Base-by-base conservation (phyloP, 1,140 invertebrate genomes). In the Dryas iulia region DNA sequence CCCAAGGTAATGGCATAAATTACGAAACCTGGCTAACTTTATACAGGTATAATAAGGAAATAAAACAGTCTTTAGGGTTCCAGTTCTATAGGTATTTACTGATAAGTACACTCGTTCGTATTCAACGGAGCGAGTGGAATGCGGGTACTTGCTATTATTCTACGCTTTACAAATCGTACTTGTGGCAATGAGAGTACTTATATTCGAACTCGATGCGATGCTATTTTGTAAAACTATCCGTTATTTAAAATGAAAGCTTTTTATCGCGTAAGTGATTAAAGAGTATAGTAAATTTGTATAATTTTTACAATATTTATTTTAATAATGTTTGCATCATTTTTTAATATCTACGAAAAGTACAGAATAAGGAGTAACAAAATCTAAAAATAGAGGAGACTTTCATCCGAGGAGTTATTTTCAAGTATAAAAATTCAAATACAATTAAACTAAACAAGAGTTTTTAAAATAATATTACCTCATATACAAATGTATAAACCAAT, bases 21-120 rank as follows among this genome's bases (percentile, higher is more conserved):
- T 47, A 47, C 39, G 8, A 8, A 28, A 35, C 56, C 0, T 57
- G 26, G 26, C 23, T 54, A 12, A 57, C 21, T 25, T 6, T 59
- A 52, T 68, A 60, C 59, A 68, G 59, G 66, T 61, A 68, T 57
- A 60, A 60, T 60, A 24, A 68, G 66, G 58, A 61, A 61, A 67
- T 59, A 39, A 67, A 67, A 60, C 30, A 68, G 52, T 63, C 26
- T 63, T 12, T 61, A 60, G 52, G 59, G 53, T n/a, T n/a, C 30
- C 25, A 66, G 7, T 35, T 39, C 33, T 67, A 68, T 61, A 68
- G 66, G 59, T 62, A 69, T 69, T 69, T 59, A 12, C 1, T 61
- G 66, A 62, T 58, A 69, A 69, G 66, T 56, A 21, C 14, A 47
- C 61, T 63, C 28, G 61, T 63, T 18, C 12, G 59, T 68, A 54